These are phyloP conservation scores for Pristionchus pacificus DNA, from an alignment of 1,140 invertebrate species.

Conservation along the genomic window DNA sequence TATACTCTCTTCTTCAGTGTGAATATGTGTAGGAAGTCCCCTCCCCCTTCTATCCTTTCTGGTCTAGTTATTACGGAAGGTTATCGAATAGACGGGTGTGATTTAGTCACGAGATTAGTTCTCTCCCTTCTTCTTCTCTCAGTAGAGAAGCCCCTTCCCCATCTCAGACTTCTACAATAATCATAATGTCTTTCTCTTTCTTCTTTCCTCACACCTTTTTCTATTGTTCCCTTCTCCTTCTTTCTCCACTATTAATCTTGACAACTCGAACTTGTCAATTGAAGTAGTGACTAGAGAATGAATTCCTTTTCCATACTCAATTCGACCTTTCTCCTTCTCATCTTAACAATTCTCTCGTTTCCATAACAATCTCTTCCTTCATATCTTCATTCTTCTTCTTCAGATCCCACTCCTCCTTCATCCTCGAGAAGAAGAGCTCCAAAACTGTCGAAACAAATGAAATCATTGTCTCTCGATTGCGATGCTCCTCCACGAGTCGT, in stretches of 20 bases:
- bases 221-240: neutral
- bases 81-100: neutral
- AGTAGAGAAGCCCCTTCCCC: neutral
- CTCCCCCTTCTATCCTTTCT: too few species aligned
- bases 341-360: too few species aligned
- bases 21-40: neutral
- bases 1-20: neutral
- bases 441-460: slow-evolving; percentile 56
- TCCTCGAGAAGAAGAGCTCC: slow-evolving; percentile 46
- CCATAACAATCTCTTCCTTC: too few species aligned
- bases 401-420: too few species aligned
- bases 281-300: too few species aligned
- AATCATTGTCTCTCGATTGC: slow-evolving; percentile 55
- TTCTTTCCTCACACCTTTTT: neutral
- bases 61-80: too few species aligned
- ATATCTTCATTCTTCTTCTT: too few species aligned
- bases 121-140: neutral
- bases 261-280: too few species aligned
- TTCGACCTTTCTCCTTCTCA: too few species aligned
- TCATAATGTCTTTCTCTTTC: neutral
- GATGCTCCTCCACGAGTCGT: slow-evolving; percentile 55
- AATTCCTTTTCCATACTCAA: too few species aligned
- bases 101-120: neutral
- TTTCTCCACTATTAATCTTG: neutral
- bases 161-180: neutral